Evolutionary conservation across 1,140 invertebrate genomes (phyloP), one percentile per base, ranked within the genome.

Genomic region (Rhagoletis zephyria): DNA sequence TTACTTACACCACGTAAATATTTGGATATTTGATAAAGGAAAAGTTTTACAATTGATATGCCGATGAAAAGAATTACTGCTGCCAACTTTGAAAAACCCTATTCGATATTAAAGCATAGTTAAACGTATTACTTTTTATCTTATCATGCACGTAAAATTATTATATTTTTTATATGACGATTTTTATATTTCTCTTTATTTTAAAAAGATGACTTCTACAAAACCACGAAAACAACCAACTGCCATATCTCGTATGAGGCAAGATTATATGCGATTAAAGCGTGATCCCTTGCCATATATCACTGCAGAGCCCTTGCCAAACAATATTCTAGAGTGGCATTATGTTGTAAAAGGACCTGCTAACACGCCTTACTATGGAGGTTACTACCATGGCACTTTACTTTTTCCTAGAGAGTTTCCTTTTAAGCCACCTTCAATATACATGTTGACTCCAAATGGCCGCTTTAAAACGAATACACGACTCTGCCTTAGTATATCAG

Each of bases 361-460:
- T 64, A 97, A 97, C 61, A 96, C 97, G 85, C 97, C 98, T 0
- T 99, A 99, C 93, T 97, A 98, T 92, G 97, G 98, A 87, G 98
- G 98, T 61, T 97, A 97, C 91, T 99, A 99, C 93, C 98, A 99
- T 94, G 99, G 99, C 45, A 99, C 99, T 93, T 94, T 99, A 87
- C 95, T 98, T 87, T 99, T 99, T 94, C 98, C 99, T 4, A 94
- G 96, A 89, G 98, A 99, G 91, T 99, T 98, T 94, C 99, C 99
- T 6, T 99, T 99, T 92, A 98, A 98, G 93, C 98, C 99, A 59
- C 99, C 99, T n/a, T 97, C 97, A 89, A 99, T 99, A 91, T 99
- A 98, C 91, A 99, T 99, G 98, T 96, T 98, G 30, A 99, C 99
- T 10, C 99, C 99, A 12, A 99, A 98, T 94, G 99, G 99, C 87